These are phyloP conservation scores for Oenanthe oenanthe DNA, from an alignment of 2,113 vertebrate genomes.

Conservation along the genomic window DNA sequence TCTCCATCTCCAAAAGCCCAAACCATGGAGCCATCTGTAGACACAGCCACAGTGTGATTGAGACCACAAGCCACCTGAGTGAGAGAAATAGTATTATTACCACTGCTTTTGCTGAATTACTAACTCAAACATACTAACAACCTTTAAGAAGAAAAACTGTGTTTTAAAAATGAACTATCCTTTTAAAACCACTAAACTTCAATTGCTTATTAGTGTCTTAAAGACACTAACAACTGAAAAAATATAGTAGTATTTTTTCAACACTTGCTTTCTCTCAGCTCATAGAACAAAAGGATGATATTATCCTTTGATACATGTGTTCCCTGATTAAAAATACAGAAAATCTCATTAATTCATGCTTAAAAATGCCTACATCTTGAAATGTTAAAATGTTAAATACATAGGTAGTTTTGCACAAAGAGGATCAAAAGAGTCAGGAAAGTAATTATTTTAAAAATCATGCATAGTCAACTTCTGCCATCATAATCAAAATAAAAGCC, in stretches of 20 bases:
- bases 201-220: neutral
- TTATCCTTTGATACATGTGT: neutral
- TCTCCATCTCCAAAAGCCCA: constrained; percentile 89
- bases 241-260: neutral
- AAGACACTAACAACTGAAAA: neutral
- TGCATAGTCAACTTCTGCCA: neutral
- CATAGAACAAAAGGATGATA: neutral
- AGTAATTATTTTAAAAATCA: neutral
- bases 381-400: neutral
- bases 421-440: neutral
- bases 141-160: neutral
- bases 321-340: neutral
- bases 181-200: neutral
- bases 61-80: constrained; percentile 84
- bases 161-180: neutral
- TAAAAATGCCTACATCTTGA: neutral
- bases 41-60: constrained; percentile 85
- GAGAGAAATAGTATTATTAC: neutral
- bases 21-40: constrained; percentile 84
- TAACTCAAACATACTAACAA: neutral
- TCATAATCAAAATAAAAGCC: neutral
- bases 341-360: neutral
- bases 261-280: neutral
- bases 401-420: neutral
- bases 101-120: neutral